Evolutionary conservation across 2,797 vertebrate genomes (phyloP), one percentile per base, ranked within the genome.

Genomic region (Spatula versicolor): DNA sequence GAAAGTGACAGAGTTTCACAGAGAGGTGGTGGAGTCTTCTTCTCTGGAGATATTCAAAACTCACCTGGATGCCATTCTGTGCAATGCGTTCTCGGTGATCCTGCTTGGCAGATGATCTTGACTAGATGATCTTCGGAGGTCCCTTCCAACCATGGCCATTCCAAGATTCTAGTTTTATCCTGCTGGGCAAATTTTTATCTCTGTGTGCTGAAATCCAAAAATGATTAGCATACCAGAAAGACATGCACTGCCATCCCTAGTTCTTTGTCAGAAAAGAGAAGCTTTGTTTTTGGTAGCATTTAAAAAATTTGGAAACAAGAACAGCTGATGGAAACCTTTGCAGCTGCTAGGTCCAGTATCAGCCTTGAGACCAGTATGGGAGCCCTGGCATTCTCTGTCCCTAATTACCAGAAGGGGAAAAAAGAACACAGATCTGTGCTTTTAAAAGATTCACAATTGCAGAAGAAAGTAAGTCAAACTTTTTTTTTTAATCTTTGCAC

Each of bases 201-300:
- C 72, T 54, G 23, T 66, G 41, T 91, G 55, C 46, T 93, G 89
- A 84, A 89, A 68, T 86, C 55, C 62, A 76, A 46, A 91, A 83
- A 37, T 12, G 31, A 89, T 83, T 93, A 78, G 59, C 43, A 67
- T 54, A 55, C 62, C 62, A 88, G 55, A 85, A 85, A 83, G 62
- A 52, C 39, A 39, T 30, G 60, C 0, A 0, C 46, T 73, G 35
- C 41, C 59, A 76, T 79, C 30, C 46, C 37, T 78, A 35, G 21
- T 9, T 73, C 39, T 88, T 60, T 77, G 39, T 67, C 41, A 85
- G 48, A 82, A 90, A 74, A 16, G 0, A 73, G 35, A 54, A 86
- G 21, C 13, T 92, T 90, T 26, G 35, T 85, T 89, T 89, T 81
- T 87, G 68, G 35, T 52, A 92, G 21, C n/a, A 74, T 77, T 90